Evolutionary conservation across 2,113 vertebrate species (phyloP).

Genomic region (Hemicordylus capensis): DNA sequence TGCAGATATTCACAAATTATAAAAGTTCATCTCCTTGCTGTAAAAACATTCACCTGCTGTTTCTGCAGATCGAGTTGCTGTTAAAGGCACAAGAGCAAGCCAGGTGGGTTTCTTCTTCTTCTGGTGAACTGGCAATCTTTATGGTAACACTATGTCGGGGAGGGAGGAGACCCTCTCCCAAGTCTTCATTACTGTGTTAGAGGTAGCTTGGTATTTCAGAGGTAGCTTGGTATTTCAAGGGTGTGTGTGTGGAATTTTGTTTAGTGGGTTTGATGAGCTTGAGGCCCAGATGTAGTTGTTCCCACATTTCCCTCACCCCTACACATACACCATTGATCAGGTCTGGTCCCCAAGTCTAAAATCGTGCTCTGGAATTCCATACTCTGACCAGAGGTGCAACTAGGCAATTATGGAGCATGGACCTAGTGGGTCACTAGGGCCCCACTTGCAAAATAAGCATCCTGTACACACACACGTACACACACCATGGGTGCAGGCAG

Average conservation of each 20-base stretch:
- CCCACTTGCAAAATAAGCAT: too few relatives aligned
- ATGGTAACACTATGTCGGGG: neutral
- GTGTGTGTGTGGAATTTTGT: neutral
- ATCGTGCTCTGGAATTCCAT: neutral
- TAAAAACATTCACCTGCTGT: neutral
- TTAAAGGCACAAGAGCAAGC: neutral
- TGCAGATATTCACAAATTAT: neutral
- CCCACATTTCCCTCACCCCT: neutral
- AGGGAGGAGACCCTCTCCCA: neutral
- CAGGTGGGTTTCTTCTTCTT: neutral
- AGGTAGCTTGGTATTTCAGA: neutral
- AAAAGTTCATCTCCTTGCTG: neutral
- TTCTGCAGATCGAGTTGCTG: neutral
- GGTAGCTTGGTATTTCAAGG: too few relatives aligned
- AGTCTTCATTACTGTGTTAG: neutral
- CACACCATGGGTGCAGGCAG: too few relatives aligned
- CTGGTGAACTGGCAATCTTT: neutral
- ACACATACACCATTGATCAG: neutral
- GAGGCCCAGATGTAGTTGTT: neutral
- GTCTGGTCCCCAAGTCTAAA: neutral
- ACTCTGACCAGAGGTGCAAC: too few relatives aligned
- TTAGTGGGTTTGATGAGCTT: neutral
- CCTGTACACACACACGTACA: too few relatives aligned
- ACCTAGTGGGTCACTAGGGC: too few relatives aligned
- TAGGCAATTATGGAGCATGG: too few relatives aligned